phyloP scores from a whole-genome alignment of 1,140 invertebrate genomes.

The Chrysomallon squamiferum region DNA sequence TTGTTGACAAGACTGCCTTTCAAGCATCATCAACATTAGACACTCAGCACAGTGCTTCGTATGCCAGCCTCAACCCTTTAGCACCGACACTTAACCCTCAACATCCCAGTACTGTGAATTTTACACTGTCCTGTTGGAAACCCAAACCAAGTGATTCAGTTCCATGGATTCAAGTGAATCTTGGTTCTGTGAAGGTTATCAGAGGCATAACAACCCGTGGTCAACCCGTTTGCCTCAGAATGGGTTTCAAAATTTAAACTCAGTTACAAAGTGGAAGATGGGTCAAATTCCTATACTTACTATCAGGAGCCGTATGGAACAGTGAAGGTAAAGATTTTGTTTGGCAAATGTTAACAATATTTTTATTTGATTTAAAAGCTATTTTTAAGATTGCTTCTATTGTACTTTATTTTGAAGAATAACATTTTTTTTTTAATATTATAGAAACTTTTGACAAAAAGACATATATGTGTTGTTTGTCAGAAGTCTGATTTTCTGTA shows the following conservation, averaged over 20 bases:
- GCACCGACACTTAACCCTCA: too few relatives aligned
- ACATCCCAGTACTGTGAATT: conserved; percentile 14
- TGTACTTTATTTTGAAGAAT: too few relatives aligned
- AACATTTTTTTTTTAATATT: too few relatives aligned
- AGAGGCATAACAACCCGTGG: conserved; percentile 37
- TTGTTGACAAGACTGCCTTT: conserved; percentile 23
- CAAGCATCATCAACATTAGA: conserved; percentile 29
- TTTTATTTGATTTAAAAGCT: too few relatives aligned
- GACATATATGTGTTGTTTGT: too few relatives aligned
- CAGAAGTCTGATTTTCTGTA: too few relatives aligned
- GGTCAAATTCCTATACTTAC: conserved; percentile 8
- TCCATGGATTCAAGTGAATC: conserved; percentile 22
- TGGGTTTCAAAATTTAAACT: conserved; percentile 38
- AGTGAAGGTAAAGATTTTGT: conserved; percentile 27
- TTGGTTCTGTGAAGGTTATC: conserved; percentile 25
- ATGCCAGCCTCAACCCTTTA: conserved; percentile 20
- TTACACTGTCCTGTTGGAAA: conserved; percentile 29
- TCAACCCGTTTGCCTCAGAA: conserved; percentile 34
- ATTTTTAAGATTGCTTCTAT: too few relatives aligned
- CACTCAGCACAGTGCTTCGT: conserved; percentile 16
- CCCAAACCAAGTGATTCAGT: conserved; percentile 11
- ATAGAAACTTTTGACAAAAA: too few relatives aligned
- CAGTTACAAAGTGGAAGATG: conserved; percentile 13
- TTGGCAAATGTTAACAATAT: too few relatives aligned
- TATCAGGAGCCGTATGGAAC: conserved; percentile 44